Percentiles rank a stretch among this genome's conserved stretches.
Conservation (phyloP, 2,888 invertebrate genomes). For the Meteorus colon region DNA sequence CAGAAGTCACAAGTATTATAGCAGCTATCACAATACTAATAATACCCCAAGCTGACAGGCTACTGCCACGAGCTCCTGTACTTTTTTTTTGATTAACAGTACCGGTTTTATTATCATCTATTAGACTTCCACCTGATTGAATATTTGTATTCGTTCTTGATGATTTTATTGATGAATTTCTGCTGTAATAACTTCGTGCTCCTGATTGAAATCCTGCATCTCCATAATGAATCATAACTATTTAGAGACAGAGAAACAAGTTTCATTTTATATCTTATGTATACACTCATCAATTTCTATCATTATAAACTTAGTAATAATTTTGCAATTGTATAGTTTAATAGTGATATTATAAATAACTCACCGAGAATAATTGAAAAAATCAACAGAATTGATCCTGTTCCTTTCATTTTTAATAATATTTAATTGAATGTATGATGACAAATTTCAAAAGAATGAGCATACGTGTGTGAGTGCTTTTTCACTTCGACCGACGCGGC, state of each 20-base stretch:
- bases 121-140: neutral
- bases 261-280: too few relatives aligned
- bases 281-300: too few relatives aligned
- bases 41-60: slow-evolving; percentile 80
- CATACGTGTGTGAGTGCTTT: neutral
- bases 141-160: slow-evolving; percentile 2
- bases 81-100: slow-evolving; percentile 1
- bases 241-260: neutral
- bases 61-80: slow-evolving; percentile 23
- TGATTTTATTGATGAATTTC: neutral
- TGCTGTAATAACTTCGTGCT: slow-evolving; percentile 11
- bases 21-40: slow-evolving; percentile 75
- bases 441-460: neutral
- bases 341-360: neutral
- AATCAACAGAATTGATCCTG: neutral
- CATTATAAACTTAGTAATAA: too few relatives aligned
- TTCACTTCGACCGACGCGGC: neutral
- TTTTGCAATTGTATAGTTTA: too few relatives aligned
- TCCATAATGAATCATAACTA: slow-evolving; percentile 31
- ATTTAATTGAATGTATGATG: neutral
- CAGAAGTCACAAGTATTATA: slow-evolving; percentile 75
- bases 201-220: slow-evolving; percentile 34
- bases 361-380: neutral
- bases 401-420: neutral
- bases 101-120: slow-evolving; percentile 21